A percentile compares a stretch with the other conserved stretches of the same genome.
These are phyloP conservation scores for Teinopalpus imperialis DNA, from an alignment of 2,888 invertebrate species.

Conservation along the genomic window DNA sequence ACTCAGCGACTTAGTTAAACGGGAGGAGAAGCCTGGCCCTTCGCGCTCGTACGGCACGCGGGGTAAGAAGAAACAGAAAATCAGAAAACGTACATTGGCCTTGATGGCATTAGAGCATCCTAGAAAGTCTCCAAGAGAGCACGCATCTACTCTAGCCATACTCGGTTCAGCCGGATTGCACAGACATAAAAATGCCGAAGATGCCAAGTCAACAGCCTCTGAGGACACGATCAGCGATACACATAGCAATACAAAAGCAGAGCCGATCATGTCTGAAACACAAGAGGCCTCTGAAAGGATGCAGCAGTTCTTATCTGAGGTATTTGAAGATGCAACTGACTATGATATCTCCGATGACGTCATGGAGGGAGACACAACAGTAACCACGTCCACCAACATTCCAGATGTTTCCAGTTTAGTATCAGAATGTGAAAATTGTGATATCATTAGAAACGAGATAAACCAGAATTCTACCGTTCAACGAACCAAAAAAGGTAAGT, in stretches of 20 bases:
- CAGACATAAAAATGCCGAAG: conserved; percentile 70
- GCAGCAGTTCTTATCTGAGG: conserved; percentile 67
- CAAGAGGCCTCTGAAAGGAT: conserved; percentile 66
- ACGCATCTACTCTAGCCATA: conserved; percentile 93
- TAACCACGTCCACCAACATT: conserved; percentile 54
- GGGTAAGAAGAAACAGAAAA: conserved; percentile 64
- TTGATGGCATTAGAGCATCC: conserved; percentile 80
- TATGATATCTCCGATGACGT: conserved; percentile 73
- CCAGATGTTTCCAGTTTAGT: conserved; percentile 73
- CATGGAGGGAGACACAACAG: conserved; percentile 56
- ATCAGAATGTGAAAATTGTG: conserved; percentile 69
- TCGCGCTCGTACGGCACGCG: conserved; percentile 67
- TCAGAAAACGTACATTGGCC: conserved; percentile 55
- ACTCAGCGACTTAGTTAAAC: conserved; percentile 69
- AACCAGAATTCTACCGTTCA: conserved; percentile 44
- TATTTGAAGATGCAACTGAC: conserved; percentile 70
- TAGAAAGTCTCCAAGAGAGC: conserved; percentile 92
- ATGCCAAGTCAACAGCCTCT: conserved; percentile 70
- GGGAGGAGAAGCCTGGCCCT: conserved; percentile 64
- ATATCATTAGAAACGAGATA: conserved; percentile 64
- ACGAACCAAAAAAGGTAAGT: conserved; percentile 70
- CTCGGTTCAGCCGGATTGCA: conserved; percentile 84
- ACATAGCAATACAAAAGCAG: conserved; percentile 53
- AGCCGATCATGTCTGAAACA: conserved; percentile 52
- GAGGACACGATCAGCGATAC: conserved; percentile 68